phyloP scores from a whole-genome alignment of 1,140 invertebrate genomes.

The Nebria ingens region DNA sequence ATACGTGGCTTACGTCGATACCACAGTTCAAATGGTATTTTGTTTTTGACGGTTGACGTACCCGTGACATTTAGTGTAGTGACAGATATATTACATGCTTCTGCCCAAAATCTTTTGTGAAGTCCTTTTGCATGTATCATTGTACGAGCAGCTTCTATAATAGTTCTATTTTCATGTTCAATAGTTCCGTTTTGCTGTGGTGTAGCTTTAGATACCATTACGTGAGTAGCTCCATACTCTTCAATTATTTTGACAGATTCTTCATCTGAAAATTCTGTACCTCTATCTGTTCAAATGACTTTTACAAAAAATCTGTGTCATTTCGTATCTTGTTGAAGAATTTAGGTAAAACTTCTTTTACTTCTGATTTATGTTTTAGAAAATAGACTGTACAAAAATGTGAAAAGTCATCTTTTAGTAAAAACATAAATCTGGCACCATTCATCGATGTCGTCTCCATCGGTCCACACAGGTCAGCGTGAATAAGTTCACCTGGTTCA shows the following conservation, averaged over 20 bases:
- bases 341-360: conserved; percentile 19
- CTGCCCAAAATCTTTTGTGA: conserved; percentile 28
- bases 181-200: conserved; percentile 20
- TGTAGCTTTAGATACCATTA: conserved; percentile 10
- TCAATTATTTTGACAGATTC: conserved; percentile 9
- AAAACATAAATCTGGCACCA: conserved; percentile 26
- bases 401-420: conserved; percentile 29
- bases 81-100: conserved; percentile 25
- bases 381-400: conserved; percentile 29
- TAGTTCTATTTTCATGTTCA: conserved; percentile 28
- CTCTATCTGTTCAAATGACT: neutral
- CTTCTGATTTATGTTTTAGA: conserved; percentile 30
- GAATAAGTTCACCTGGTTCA: conserved; percentile 29
- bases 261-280: conserved; percentile 1
- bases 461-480: conserved; percentile 34
- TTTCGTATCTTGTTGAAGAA: conserved; percentile 15
- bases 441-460: conserved; percentile 25
- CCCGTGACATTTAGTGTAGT: conserved; percentile 26
- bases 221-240: conserved; percentile 3
- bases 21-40: conserved; percentile 25
- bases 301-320: conserved; percentile 20
- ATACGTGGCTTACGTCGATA: conserved; percentile 33
- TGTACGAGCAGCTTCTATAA: conserved; percentile 30
- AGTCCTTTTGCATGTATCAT: conserved; percentile 20
- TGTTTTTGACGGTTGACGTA: conserved; percentile 16